Conservation (phyloP, 1,140 invertebrate species). For the Artemia franciscana region DNA sequence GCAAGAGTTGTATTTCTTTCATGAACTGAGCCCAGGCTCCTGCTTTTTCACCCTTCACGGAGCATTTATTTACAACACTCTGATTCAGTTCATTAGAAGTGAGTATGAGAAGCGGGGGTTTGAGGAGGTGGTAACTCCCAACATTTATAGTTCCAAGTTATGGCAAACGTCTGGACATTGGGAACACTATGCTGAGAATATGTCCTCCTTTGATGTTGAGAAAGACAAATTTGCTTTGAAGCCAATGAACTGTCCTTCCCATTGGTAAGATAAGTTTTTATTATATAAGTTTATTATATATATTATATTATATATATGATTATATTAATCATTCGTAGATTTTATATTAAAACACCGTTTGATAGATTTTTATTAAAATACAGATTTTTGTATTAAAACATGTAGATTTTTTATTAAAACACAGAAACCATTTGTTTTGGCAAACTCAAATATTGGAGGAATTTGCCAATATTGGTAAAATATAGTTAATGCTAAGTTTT, state of each 20-base stretch:
- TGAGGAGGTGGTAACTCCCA: conserved; percentile 86
- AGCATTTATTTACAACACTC: conserved; percentile 85
- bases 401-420: no score
- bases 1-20: conserved; percentile 97
- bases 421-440: no score
- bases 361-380: no score
- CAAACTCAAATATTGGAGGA: no score
- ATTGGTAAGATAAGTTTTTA: conserved; percentile 65
- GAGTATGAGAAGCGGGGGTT: conserved; percentile 88
- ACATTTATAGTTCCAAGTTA: conserved; percentile 87
- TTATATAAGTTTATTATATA: no score
- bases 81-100: conserved; percentile 60
- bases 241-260: conserved; percentile 98
- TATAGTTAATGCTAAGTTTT: no score
- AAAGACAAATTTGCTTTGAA: conserved; percentile 95
- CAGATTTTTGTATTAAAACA: no score
- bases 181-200: conserved; percentile 62
- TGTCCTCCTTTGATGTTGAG: conserved; percentile 30
- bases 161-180: conserved; percentile 98
- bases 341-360: no score
- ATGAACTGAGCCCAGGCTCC: conserved; percentile 89
- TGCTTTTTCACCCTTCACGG: conserved; percentile 95
- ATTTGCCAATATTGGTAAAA: no score
- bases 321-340: no score
- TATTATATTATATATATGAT: no score